Base-by-base conservation (phyloP, 2,113 vertebrate genomes). In the Mesocricetus auratus region DNA sequence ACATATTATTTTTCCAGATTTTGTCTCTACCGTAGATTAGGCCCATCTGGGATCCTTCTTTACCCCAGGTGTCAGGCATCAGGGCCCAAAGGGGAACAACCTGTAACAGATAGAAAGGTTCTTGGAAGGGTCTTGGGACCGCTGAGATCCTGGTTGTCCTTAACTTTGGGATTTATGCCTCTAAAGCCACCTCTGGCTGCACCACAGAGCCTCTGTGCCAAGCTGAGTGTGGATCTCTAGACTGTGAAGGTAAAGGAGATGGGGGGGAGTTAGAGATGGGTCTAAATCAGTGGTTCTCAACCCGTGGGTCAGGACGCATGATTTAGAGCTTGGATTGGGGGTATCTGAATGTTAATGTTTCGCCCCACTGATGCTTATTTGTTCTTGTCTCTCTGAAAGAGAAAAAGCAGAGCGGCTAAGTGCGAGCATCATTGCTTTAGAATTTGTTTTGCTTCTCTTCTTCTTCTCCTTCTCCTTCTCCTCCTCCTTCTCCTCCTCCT, bases 11-110 rank as follows among this genome's bases (percentile, higher is more conserved):
- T 58, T 24, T 45, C 53, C n/a, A 9, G 24, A 24, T 69, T 90
- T 68, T 45, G 83, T 56, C 13, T 42, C 5, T 8, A 13, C 12
- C 31, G 0, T 0, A 4, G n/a, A 16, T 16, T 12, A 0, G 0
- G 36, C 33, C 50, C 58, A 29, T 47, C 36, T 8, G 47, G 50
- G 3, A 58, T 56, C 42, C 9, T 60, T 58, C 33, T n/a, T 42
- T 11, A 10, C n/a, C 47, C 71, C 1, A 29, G 29, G 42, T 15
- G 3, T 78, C 39, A 15, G 22, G 56, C 4, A 3, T 75, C n/a
- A 0, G 13, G 3, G 22, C 21, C 42, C 47, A 58, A 47, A 47
- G 36, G 71, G 71, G 78, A 47, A 73, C 12, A 62, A 1, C 26
- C 24, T 8, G 5, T 33, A 19, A 58, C 12, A 26, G 50, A 39